Conservation (phyloP, 2,888 invertebrate genomes). For the Theretra japonica region DNA sequence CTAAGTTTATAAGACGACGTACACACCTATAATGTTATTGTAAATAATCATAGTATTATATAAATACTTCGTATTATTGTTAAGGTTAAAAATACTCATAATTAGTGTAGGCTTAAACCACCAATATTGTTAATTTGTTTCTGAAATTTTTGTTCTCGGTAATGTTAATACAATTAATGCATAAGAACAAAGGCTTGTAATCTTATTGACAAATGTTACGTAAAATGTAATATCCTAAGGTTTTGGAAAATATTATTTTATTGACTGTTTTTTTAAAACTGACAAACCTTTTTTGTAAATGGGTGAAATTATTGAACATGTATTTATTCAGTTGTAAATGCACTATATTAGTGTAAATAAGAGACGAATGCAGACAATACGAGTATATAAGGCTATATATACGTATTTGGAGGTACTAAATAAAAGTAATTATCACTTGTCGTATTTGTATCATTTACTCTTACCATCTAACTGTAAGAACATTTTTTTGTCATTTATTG, state of each 20-base stretch:
- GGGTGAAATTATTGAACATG: constrained; percentile 34
- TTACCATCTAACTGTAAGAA: not conserved
- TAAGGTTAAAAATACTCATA: constrained; percentile 78
- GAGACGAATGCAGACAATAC: constrained; percentile 53
- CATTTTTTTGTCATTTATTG: no score
- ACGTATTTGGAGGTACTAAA: constrained; percentile 67
- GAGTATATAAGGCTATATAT: constrained; percentile 57
- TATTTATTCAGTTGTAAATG: constrained; percentile 70
- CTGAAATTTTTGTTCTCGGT: constrained; percentile 17
- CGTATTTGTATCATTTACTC: constrained; percentile 20
- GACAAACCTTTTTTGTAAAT: constrained; percentile 12
- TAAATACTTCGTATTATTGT: constrained; percentile 55
- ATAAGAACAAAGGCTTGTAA: constrained; percentile 12
- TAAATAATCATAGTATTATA: constrained; percentile 72
- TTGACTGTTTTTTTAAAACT: constrained; percentile 25
- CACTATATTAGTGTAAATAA: constrained; percentile 83
- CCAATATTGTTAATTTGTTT: constrained; percentile 49
- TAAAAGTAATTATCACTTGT: constrained; percentile 41
- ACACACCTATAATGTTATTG: constrained; percentile 60
- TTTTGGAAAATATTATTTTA: constrained; percentile 19
- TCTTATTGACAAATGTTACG: constrained; percentile 12
- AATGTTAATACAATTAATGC: constrained; percentile 29
- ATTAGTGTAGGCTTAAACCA: constrained; percentile 62
- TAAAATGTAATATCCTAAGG: not conserved
- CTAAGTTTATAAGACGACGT: constrained; percentile 48